These are phyloP conservation scores for Cephalotes varians DNA, from an alignment of 2,888 invertebrate species.

Conservation along the genomic window DNA sequence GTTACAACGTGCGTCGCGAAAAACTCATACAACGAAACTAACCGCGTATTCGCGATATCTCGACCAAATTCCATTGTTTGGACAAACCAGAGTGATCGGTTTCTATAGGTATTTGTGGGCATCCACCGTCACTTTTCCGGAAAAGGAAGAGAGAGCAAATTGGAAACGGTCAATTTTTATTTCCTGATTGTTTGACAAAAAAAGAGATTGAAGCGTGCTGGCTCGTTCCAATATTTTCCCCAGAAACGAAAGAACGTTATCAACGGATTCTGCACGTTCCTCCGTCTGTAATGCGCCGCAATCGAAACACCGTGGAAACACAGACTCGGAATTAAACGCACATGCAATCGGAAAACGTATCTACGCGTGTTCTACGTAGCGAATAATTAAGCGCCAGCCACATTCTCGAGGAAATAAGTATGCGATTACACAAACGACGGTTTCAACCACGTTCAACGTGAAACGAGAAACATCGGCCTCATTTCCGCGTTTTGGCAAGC, in stretches of 20 bases:
- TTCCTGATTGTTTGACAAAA: slow-evolving; percentile 40
- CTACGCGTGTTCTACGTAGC: slow-evolving; percentile 24
- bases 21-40: slow-evolving; percentile 16
- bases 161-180: slow-evolving; percentile 52
- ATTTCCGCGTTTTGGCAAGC: slow-evolving; percentile 47
- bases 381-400: slow-evolving; percentile 51
- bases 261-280: slow-evolving; percentile 39
- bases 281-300: slow-evolving; percentile 28
- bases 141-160: slow-evolving; percentile 22
- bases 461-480: slow-evolving; percentile 49
- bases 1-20: background rate
- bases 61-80: slow-evolving; percentile 36
- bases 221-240: slow-evolving; percentile 40
- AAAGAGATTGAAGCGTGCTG: background rate
- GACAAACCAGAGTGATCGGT: slow-evolving; percentile 34
- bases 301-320: slow-evolving; percentile 9
- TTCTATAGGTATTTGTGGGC: slow-evolving; percentile 17
- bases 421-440: slow-evolving; percentile 39
- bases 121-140: slow-evolving; percentile 15
- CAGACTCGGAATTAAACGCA: slow-evolving; percentile 37
- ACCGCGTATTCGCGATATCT: slow-evolving; percentile 21
- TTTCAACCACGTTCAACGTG: slow-evolving; percentile 20
- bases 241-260: slow-evolving; percentile 42
- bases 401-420: slow-evolving; percentile 58
- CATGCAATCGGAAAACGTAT: slow-evolving; percentile 41